Conservation (phyloP, 2,797 vertebrate genomes). For the Pseudochaenichthys georgianus region DNA sequence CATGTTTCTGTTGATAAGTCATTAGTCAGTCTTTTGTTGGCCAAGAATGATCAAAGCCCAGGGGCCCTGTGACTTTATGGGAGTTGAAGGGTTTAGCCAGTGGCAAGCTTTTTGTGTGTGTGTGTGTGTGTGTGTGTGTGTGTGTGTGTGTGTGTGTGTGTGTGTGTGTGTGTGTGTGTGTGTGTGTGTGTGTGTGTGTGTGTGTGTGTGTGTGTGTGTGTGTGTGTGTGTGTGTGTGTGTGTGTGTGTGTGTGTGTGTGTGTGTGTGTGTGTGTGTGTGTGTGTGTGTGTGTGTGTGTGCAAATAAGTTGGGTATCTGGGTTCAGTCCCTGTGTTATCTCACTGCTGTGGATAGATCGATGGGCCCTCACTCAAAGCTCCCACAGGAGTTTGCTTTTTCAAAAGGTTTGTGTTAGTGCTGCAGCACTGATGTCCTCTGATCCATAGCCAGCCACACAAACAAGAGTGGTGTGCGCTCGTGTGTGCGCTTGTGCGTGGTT, state of each 20-base stretch:
- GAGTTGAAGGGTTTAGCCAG: constrained; percentile 42
- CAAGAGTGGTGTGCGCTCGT: constrained; percentile 10
- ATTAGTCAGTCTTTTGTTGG: constrained; percentile 78
- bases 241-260: constrained; percentile 1
- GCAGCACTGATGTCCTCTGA: constrained; percentile 61
- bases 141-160: too few species aligned
- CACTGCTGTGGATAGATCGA: constrained; percentile 56
- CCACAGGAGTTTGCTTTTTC: constrained; percentile 58
- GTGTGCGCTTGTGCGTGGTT: constrained; percentile 8
- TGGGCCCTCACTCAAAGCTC: constrained; percentile 46
- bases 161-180: too few species aligned
- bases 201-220: constrained; percentile 16
- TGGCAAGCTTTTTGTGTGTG: constrained; percentile 34
- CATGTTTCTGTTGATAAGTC: constrained; percentile 76
- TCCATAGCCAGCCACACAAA: constrained; percentile 67
- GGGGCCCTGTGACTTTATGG: constrained; percentile 56
- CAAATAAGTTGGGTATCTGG: constrained; percentile 2
- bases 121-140: too few species aligned
- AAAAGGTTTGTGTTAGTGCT: constrained; percentile 53
- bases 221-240: not conserved
- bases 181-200: constrained; percentile 30
- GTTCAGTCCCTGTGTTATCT: constrained; percentile 50
- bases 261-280: constrained; percentile 39
- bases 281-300: too few species aligned
- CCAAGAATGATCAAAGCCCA: constrained; percentile 77